Evolutionary conservation across 2,888 invertebrate genomes (phyloP), one percentile per base, ranked within the genome.

Genomic region (Drosophila trichaetosa): DNA sequence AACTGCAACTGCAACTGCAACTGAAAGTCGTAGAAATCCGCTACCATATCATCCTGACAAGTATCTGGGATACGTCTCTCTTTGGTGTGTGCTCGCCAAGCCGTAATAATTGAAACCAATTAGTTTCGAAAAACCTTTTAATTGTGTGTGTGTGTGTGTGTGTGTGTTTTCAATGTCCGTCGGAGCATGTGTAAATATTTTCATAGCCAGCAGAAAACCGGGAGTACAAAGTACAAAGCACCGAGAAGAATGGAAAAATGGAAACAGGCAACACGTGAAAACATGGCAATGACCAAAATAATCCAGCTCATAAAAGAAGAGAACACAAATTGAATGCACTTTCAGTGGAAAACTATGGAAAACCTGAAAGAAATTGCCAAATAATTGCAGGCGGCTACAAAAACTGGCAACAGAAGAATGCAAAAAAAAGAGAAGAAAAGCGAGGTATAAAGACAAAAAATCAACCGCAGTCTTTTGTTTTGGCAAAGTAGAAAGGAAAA

Each of bases 101-200:
- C 84, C 87, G 82, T 79, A 88, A 87, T 87, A 87, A 87, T 87
- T 87, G 89, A 91, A 91, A 91, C 79, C 91, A 91, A 91, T 91
- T 91, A 91, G 90, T 87, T 80, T 79, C 62, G 74, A 82, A 83
- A 90, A 86, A 85, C 89, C 82, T 81, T 91, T 84, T 90, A 91
- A 91, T 90, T 90, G 85, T 89, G 40, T 54, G 33, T 40, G 29
- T 89, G 29, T 53, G 31, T 90, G 85, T 89, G 24, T 53, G 31
- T 56, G 29, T 29, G 29, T 40, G 76, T 81, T 82, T 76, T 73
- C 69, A 75, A 58, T 87, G 76, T 63, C 67, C 65, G 80, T 61
- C 66, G 69, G 63, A 69, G 79, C 86, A 79, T 86, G 79, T 77
- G 86, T 87, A 87, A 87, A 87, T 89, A 87, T 87, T 87, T 85